Evolutionary conservation across 2,797 vertebrate species (phyloP).

Genomic region (Trachurus trachurus): DNA sequence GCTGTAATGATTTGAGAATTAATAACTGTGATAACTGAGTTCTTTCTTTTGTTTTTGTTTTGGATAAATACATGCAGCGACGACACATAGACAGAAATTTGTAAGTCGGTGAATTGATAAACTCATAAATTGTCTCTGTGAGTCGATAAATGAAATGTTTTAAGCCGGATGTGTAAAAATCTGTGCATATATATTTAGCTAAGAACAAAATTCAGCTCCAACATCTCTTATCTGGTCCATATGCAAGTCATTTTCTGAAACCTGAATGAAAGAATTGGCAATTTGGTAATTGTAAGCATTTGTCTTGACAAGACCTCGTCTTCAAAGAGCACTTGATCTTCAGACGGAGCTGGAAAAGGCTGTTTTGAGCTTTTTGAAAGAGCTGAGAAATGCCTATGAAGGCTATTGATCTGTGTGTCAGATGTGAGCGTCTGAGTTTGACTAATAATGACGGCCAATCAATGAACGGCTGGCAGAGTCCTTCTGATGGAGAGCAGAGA

Average conservation of each 20-base stretch:
- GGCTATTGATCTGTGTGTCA: constrained; percentile 71
- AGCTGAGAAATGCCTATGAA: constrained; percentile 63
- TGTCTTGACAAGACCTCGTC: constrained; percentile 46
- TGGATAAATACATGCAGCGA: constrained; percentile 8
- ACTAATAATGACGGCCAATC: constrained; percentile 76
- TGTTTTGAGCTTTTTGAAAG: constrained; percentile 62
- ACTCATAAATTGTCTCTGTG: background rate
- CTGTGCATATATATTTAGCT: background rate
- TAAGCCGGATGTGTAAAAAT: background rate
- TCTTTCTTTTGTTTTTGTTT: background rate
- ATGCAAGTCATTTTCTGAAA: background rate
- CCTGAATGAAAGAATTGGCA: background rate
- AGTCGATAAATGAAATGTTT: background rate
- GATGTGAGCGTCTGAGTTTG: constrained; percentile 56
- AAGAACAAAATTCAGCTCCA: background rate
- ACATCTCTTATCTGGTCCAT: background rate
- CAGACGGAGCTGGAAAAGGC: constrained; percentile 40
- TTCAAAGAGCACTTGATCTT: constrained; percentile 59
- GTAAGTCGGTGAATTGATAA: background rate
- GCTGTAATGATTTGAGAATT: background rate
- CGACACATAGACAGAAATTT: background rate
- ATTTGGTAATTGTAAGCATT: constrained; percentile 17
- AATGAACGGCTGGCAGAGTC: constrained; percentile 57
- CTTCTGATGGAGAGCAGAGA: constrained; percentile 58
- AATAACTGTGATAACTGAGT: background rate